Percentiles rank a stretch among this genome's conserved stretches.
Conservation (phyloP, 2,797 vertebrate species). For the Neoniphon sammara region DNA sequence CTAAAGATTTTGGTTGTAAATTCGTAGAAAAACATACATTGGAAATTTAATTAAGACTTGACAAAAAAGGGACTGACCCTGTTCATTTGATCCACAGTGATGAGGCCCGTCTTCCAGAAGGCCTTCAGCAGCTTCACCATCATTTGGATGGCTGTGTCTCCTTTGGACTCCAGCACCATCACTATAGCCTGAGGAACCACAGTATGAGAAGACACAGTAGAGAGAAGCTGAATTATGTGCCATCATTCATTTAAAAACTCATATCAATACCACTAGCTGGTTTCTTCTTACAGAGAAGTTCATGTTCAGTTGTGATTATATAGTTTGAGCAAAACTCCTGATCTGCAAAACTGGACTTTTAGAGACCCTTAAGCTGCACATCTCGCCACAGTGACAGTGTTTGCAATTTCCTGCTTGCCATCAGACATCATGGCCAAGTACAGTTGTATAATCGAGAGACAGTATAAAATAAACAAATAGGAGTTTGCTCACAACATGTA, state of each 20-base stretch:
- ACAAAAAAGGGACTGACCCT: conserved; percentile 75
- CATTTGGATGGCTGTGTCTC: conserved; percentile 83
- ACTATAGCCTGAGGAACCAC: conserved; percentile 81
- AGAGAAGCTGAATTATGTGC: no score
- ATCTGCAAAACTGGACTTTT: not conserved
- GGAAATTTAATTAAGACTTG: not conserved
- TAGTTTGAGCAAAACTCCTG: no score
- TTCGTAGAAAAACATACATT: not conserved
- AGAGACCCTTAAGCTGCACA: not conserved
- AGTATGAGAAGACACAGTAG: not conserved
- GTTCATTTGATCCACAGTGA: conserved; percentile 94
- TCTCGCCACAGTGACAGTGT: conserved; percentile 59
- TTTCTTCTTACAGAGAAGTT: no score
- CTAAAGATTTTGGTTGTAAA: not conserved
- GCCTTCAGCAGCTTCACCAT: conserved; percentile 88
- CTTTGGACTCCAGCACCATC: conserved; percentile 90
- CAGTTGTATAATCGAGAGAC: not conserved
- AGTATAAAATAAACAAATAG: no score
- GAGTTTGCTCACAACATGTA: no score
- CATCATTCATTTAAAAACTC: not conserved
- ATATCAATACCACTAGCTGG: not conserved
- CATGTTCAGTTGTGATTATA: no score
- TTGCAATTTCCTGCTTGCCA: conserved; percentile 3
- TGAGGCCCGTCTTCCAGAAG: conserved; percentile 88
- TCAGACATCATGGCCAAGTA: not conserved